Evolutionary conservation across 2,113 vertebrate species (phyloP).

Genomic region (Oncorhynchus mykiss): DNA sequence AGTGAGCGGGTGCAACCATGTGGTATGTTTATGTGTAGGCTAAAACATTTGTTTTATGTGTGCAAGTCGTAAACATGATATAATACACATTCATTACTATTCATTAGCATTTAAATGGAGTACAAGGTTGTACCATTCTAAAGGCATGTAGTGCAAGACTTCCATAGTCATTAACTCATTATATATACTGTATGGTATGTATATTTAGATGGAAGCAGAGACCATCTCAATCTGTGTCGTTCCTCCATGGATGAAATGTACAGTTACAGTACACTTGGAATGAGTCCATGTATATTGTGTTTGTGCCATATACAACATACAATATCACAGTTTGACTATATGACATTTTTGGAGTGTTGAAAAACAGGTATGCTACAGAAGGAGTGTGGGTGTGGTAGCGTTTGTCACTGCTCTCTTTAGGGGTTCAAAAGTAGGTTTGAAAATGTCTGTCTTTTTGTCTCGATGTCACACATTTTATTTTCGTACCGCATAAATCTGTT

Average conservation of each 20-base stretch:
- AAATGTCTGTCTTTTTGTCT: conserved; percentile 77
- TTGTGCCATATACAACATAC: conserved; percentile 68
- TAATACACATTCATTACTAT: not conserved
- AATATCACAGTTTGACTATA: conserved; percentile 68
- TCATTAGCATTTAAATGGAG: not conserved
- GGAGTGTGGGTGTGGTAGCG: conserved; percentile 79
- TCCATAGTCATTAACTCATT: not conserved
- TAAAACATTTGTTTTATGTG: not conserved
- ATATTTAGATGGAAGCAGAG: conserved; percentile 27
- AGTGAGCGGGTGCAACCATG: not conserved
- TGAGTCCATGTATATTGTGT: conserved; percentile 49
- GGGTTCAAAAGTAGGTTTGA: conserved; percentile 77
- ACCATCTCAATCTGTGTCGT: conserved; percentile 66
- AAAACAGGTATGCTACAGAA: conserved; percentile 77
- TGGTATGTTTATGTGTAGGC: not conserved
- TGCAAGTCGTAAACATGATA: not conserved
- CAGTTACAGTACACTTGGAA: conserved; percentile 65
- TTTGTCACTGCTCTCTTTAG: conserved; percentile 73
- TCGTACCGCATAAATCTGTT: conserved; percentile 82
- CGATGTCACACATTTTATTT: conserved; percentile 81
- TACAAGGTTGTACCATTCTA: not conserved
- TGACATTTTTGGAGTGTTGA: conserved; percentile 69
- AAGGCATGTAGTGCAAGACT: not conserved
- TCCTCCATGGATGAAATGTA: conserved; percentile 48
- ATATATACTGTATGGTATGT: not conserved